A percentile compares a stretch with the other conserved stretches of the same genome.
Evolutionary conservation across 2,888 invertebrate species (phyloP).

Genomic region (Drosophila birchii): DNA sequence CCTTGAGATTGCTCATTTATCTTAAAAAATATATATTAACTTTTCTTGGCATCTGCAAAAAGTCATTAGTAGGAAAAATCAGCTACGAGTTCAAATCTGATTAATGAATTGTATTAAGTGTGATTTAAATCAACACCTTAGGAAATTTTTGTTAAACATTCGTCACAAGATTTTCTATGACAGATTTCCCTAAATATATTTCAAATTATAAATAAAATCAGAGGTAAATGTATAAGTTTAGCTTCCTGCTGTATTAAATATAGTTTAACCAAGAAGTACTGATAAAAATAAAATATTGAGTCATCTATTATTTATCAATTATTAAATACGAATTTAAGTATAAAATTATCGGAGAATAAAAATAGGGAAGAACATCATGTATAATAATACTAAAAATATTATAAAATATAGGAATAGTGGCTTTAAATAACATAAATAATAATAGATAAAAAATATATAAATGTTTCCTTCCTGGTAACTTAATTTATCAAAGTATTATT

Average conservation of each 20-base stretch:
- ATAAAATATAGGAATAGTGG: not conserved
- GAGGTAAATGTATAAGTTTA: not conserved
- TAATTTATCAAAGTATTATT: not conserved
- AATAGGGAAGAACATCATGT: too few relatives aligned
- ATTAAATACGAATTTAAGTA: not conserved
- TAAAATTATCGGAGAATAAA: not conserved
- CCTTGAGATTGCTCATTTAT: not conserved
- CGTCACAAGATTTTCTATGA: not conserved
- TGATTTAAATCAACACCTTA: slow-evolving; percentile 12
- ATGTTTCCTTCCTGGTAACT: not conserved
- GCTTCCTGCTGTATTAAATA: not conserved
- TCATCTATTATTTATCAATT: too few relatives aligned
- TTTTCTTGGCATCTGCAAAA: not conserved
- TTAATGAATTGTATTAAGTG: slow-evolving; percentile 10
- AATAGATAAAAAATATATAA: not conserved
- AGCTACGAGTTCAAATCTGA: not conserved
- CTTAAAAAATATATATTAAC: not conserved
- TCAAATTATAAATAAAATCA: not conserved
- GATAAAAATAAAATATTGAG: too few relatives aligned
- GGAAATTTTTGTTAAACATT: not conserved
- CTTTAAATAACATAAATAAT: not conserved
- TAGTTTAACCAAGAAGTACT: too few relatives aligned
- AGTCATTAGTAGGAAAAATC: not conserved
- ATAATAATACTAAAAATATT: too few relatives aligned
- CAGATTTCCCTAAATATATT: not conserved